Base-by-base conservation (phyloP, 1,140 invertebrate genomes). In the Ericerus pela region DNA sequence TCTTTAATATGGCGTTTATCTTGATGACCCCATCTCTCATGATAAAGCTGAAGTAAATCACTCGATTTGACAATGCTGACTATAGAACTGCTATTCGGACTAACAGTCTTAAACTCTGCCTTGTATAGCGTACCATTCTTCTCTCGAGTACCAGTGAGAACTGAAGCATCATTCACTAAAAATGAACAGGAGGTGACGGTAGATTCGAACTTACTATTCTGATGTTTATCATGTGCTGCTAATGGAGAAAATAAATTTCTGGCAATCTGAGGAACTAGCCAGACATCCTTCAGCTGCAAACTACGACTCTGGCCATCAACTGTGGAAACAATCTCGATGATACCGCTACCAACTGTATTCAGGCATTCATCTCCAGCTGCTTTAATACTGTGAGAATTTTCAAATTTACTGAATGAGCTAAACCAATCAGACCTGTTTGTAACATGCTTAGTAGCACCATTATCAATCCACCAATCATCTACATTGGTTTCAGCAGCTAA, bases 161-260 rank as follows among this genome's bases (percentile, higher is more conserved):
- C n/a, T n/a, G n/a, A n/a, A n/a, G n/a, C n/a, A n/a, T n/a, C n/a
- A n/a, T n/a, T n/a, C n/a, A n/a, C n/a, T n/a, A n/a, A n/a, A n/a
- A n/a, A n/a, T n/a, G n/a, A n/a, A n/a, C n/a, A n/a, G n/a, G n/a
- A n/a, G n/a, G n/a, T n/a, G n/a, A n/a, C n/a, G n/a, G n/a, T n/a
- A n/a, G n/a, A n/a, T n/a, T n/a, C n/a, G n/a, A n/a, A n/a, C n/a
- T n/a, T n/a, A n/a, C n/a, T n/a, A n/a, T n/a, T n/a, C n/a, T n/a
- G n/a, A n/a, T n/a, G n/a, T n/a, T n/a, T n/a, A n/a, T 65, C 62
- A 26, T 65, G 62, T 14, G 63, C 62, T 31, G 61, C 63, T 57
- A 65, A 53, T 58, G 65, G 56, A 47, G 67, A 68, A 57, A 68
- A 65, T 26, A 67, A 43, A 57, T 66, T 67, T 58, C 54, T 63